Conservation (phyloP, 2,797 vertebrate genomes). For the Molothrus aeneus region DNA sequence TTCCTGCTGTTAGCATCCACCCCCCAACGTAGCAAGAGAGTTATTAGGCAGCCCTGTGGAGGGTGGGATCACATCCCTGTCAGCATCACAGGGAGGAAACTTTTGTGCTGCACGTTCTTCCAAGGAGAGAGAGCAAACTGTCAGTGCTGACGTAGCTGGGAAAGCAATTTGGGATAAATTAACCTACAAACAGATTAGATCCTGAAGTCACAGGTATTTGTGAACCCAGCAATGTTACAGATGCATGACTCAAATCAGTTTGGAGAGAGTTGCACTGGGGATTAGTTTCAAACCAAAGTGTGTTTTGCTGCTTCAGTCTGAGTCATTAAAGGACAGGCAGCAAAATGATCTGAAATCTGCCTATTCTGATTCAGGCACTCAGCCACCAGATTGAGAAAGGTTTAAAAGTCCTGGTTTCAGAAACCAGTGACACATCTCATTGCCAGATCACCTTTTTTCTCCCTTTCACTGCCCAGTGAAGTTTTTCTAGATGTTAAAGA, state of each 20-base stretch:
- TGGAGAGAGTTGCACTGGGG: not conserved
- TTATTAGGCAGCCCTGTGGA: not conserved
- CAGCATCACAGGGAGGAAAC: not conserved
- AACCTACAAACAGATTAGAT: not conserved
- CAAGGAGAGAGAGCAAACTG: not conserved
- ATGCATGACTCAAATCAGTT: accelerated
- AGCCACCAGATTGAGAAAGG: not conserved
- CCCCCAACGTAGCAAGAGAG: constrained; percentile 1
- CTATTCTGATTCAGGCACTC: not conserved
- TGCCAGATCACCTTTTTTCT: not conserved
- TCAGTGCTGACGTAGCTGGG: not conserved
- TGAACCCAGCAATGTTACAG: not conserved
- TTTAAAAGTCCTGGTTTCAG: not conserved
- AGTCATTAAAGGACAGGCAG: not conserved
- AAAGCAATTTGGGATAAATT: not conserved
- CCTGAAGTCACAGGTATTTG: not conserved
- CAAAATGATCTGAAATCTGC: not conserved
- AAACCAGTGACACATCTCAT: not conserved
- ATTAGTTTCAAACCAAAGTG: not conserved
- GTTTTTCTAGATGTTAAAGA: not conserved
- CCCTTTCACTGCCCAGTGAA: not conserved
- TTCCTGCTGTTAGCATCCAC: constrained; percentile 47
- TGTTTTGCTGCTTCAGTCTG: not conserved
- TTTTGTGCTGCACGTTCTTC: not conserved
- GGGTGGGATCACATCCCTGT: not conserved